phyloP scores from a whole-genome alignment of 2,113 vertebrate species.

The Hippocampus zosterae region DNA sequence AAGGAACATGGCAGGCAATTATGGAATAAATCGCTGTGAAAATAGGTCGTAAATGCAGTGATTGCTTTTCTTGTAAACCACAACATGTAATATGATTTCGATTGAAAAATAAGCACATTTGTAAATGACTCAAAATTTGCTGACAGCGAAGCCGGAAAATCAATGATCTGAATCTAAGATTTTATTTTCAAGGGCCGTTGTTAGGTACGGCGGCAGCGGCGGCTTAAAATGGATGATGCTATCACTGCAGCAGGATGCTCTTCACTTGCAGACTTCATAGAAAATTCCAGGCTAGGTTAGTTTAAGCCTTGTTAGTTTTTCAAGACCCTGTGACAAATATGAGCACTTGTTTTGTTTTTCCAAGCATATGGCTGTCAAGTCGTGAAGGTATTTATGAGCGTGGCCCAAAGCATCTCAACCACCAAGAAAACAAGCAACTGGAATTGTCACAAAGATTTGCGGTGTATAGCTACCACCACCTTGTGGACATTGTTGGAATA shows the following conservation, averaged over 20 bases:
- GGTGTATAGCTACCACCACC: constrained; percentile 52
- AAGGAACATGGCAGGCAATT: too few species aligned
- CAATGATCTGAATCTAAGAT: too few species aligned
- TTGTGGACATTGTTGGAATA: constrained; percentile 38
- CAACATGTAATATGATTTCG: too few species aligned
- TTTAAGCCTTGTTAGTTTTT: neutral
- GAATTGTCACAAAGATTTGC: neutral
- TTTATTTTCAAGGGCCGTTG: neutral
- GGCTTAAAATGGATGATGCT: too few species aligned
- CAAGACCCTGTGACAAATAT: neutral
- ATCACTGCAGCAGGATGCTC: neutral
- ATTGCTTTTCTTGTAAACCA: too few species aligned
- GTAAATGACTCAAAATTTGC: too few species aligned
- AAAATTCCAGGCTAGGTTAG: neutral
- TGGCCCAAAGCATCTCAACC: neutral
- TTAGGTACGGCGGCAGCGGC: neutral
- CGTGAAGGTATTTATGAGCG: neutral
- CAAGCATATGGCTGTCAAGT: neutral
- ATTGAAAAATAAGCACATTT: too few species aligned
- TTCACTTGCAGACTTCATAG: neutral
- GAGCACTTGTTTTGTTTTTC: neutral
- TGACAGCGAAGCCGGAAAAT: too few species aligned
- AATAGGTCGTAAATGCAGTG: too few species aligned
- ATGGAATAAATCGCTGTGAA: too few species aligned
- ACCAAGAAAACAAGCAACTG: neutral